Conservation (phyloP, 2,113 vertebrate species). For the Sus scrofa region T2T-Sscrofa CM000814.6:3601501-3602000, state of each 20-base stretch:
- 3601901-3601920: rapidly evolving
- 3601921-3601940: neutral
- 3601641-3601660: neutral
- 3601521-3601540: neutral
- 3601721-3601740: neutral
- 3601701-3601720: neutral
- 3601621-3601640: neutral
- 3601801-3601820: neutral
- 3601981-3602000: neutral
- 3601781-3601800: neutral
- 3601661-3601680: neutral
- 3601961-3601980: rapidly evolving
- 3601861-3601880: too few relatives aligned
- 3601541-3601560: too few relatives aligned
- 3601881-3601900: neutral
- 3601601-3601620: neutral
- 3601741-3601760: neutral
- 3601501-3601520: neutral
- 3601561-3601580: neutral
- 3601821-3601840: rapidly evolving
- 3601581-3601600: neutral
- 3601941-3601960: neutral
- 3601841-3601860: neutral
- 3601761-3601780: too few relatives aligned
- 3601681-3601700: neutral